phyloP scores from a whole-genome alignment of 2,113 vertebrate species.

The Columbina picui region DNA sequence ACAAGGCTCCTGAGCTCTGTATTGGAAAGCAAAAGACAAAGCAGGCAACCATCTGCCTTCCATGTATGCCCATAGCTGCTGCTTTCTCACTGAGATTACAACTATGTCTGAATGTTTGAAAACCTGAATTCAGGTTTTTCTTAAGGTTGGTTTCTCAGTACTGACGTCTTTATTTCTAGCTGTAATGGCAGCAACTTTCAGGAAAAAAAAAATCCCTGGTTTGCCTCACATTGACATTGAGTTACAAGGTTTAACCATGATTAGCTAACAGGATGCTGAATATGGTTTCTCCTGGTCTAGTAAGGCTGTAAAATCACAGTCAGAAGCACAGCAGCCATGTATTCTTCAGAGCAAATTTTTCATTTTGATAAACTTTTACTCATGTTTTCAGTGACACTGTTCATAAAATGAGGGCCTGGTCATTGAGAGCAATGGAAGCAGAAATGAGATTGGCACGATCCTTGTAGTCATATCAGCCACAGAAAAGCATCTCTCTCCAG shows the following conservation, averaged over 20 bases:
- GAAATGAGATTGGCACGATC: slow-evolving; percentile 6
- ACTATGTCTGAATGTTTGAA: neutral
- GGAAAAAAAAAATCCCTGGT: neutral
- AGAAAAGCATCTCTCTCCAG: neutral
- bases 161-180: neutral
- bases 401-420: neutral
- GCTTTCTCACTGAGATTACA: neutral
- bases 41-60: neutral
- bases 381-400: neutral
- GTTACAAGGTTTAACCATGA: neutral
- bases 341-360: neutral
- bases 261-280: neutral
- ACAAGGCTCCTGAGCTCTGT: neutral
- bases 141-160: neutral
- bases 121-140: neutral
- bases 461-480: neutral
- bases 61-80: neutral
- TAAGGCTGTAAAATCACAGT: neutral
- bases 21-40: neutral
- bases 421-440: neutral
- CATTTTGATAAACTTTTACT: neutral
- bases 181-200: neutral
- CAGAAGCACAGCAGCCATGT: slow-evolving; percentile 1
- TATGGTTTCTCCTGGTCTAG: neutral
- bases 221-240: neutral